Evolutionary conservation across 2,797 vertebrate species (phyloP).

Genomic region (Echeneis naucrates): DNA sequence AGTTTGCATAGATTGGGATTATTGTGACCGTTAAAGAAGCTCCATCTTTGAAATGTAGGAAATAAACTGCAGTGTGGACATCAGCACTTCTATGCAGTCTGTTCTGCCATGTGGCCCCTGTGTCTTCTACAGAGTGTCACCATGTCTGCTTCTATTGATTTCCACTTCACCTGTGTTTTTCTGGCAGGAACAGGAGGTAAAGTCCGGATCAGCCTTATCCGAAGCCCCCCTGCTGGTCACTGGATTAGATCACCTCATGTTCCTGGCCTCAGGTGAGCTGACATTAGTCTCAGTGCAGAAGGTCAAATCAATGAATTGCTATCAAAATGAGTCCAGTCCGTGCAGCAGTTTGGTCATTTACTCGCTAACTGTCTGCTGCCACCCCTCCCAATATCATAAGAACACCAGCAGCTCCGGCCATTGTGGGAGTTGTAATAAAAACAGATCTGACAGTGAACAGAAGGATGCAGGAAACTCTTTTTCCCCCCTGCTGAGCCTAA

Average conservation of each 20-base stretch:
- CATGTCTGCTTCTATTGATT: conserved; percentile 5
- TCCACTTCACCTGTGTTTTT: background rate
- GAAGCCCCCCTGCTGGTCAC: conserved; percentile 27
- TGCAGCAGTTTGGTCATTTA: conserved; percentile 10
- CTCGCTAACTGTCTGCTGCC: background rate
- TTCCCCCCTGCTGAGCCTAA: background rate
- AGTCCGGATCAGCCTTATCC: background rate
- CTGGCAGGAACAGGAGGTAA: too few species aligned
- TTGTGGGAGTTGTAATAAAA: too few species aligned
- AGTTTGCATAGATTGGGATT: background rate
- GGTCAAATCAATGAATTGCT: conserved; percentile 29
- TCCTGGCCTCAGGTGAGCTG: conserved; percentile 38
- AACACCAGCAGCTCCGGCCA: background rate
- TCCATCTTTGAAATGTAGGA: background rate
- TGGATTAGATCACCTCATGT: conserved; percentile 58
- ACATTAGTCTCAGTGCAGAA: conserved; percentile 34
- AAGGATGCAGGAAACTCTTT: accelerated
- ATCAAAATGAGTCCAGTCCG: conserved; percentile 12
- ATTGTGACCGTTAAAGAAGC: background rate
- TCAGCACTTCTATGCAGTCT: background rate
- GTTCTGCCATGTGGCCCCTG: background rate
- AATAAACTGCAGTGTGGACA: background rate
- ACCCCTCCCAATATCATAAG: background rate
- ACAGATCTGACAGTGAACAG: background rate
- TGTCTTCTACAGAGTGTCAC: background rate